phyloP scores from a whole-genome alignment of 1,140 invertebrate species.

The Sipha flava region DNA sequence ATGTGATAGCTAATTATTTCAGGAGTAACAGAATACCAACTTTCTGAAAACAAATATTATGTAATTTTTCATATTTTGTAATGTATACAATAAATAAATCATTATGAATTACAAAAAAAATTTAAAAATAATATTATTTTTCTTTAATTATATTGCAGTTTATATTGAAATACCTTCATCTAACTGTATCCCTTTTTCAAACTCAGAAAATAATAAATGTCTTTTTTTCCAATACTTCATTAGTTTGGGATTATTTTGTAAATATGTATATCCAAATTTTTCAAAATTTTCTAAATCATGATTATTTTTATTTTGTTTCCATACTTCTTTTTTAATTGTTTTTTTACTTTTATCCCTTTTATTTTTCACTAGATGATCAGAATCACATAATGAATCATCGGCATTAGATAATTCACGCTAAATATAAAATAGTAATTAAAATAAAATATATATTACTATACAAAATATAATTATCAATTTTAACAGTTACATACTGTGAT shows the following conservation, averaged over 20 bases:
- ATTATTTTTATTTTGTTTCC: neutral
- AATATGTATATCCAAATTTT: conserved; percentile 45
- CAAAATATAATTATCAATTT: no score
- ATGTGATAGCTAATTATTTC: conserved; percentile 88
- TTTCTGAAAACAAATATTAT: no score
- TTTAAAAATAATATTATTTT: no score
- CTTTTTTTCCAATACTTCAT: conserved; percentile 81
- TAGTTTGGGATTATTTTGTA: conserved; percentile 56
- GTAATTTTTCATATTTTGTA: no score
- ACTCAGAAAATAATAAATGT: conserved; percentile 78
- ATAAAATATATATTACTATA: neutral
- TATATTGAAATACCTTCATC: conserved; percentile 54
- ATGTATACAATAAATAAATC: no score
- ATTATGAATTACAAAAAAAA: no score
- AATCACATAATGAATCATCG: neutral
- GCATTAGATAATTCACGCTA: neutral
- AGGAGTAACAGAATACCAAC: conserved; percentile 98
- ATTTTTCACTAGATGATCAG: neutral
- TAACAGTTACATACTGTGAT: no score
- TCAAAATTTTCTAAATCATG: neutral
- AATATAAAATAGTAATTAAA: neutral
- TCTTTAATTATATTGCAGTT: neutral
- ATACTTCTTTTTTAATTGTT: neutral
- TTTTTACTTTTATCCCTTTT: neutral
- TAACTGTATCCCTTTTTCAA: conserved; percentile 78